Conservation (phyloP, 2,797 vertebrate species). For the Tiaroga cobitis region DNA sequence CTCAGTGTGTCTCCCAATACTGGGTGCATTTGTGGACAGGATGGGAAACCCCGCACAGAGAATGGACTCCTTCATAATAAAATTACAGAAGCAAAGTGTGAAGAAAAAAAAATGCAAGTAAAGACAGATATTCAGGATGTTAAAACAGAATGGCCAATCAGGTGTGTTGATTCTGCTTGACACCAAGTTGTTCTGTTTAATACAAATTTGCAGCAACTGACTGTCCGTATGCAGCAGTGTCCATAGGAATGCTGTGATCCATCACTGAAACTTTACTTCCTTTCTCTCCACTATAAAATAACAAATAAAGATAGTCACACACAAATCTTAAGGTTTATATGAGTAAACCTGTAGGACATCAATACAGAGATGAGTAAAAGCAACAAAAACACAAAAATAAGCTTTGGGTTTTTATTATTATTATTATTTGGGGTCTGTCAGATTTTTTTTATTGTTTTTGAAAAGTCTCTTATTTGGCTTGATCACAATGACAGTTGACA, state of each 20-base stretch:
- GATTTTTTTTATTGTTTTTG: not conserved
- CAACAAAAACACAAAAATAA: not conserved
- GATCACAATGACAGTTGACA: not conserved
- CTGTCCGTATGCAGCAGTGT: constrained; percentile 31
- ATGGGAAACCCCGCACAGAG: constrained; percentile 16
- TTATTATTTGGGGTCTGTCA: not conserved
- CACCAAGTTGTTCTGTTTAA: not conserved
- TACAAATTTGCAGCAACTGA: not conserved
- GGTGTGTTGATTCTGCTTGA: not conserved
- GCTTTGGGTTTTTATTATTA: not conserved
- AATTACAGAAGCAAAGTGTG: not conserved
- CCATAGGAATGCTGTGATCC: constrained; percentile 42
- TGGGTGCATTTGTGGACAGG: constrained; percentile 69
- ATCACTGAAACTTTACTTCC: constrained; percentile 19
- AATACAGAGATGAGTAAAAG: not conserved
- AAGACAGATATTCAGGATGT: not conserved
- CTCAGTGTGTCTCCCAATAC: constrained; percentile 65
- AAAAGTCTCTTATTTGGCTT: not conserved
- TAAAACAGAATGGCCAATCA: not conserved
- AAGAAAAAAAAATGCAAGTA: not conserved
- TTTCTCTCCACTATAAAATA: constrained; percentile 31
- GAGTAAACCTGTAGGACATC: not conserved
- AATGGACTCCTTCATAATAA: constrained; percentile 64
- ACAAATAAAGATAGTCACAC: not conserved
- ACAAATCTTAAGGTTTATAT: not conserved